Evolutionary conservation across 2,888 invertebrate genomes (phyloP), one percentile per base, ranked within the genome.

Genomic region (Eulithis prunata): DNA sequence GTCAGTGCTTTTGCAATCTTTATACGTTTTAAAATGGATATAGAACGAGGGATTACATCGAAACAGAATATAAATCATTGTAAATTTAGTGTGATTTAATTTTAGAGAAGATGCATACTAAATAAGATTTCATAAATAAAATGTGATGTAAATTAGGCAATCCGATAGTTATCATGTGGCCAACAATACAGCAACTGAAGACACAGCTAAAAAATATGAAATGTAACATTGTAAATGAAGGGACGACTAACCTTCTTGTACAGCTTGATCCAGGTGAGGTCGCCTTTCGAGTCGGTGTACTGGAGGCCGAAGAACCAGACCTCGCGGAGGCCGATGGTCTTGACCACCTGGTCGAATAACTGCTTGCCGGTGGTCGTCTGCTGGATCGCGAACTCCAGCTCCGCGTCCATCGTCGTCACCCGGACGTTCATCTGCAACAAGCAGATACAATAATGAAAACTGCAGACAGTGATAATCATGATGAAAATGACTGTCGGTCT

Each of bases 381-480:
- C 96, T 99, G 99, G 96, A 99, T 99, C 94, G 99, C 98, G 95
- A 99, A 99, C 96, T 99, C 99, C 96, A 99, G 95, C 95, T 99
- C 99, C 93, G 99, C 99, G 95, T 99, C 99, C 99, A 99, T 99
- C 89, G 99, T 99, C 93, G 98, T 99, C 95, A 99, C 99, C 94
- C 99, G 97, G 89, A 99, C 99, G 95, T 99, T 99, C 95, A 99
- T 97, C 98, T 2, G 94, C 89, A 55, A 51, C 8, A 28, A 57
- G 21, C 32, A 13, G 4, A 21, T 45, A 45, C 43, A 51, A 21
- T 58, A 0, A 13, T 52, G 11, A 52, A 49, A 21, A 21, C 21
- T 8, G 13, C 10, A 21, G 21, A 49, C 21, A 49, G 14, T 46
- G 45, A 46, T 47, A 8, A n/a, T 45, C 49, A 21, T 21, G 10